Evolutionary conservation across 1,140 invertebrate genomes (phyloP), one percentile per base, ranked within the genome.

Genomic region (Artemia franciscana): DNA sequence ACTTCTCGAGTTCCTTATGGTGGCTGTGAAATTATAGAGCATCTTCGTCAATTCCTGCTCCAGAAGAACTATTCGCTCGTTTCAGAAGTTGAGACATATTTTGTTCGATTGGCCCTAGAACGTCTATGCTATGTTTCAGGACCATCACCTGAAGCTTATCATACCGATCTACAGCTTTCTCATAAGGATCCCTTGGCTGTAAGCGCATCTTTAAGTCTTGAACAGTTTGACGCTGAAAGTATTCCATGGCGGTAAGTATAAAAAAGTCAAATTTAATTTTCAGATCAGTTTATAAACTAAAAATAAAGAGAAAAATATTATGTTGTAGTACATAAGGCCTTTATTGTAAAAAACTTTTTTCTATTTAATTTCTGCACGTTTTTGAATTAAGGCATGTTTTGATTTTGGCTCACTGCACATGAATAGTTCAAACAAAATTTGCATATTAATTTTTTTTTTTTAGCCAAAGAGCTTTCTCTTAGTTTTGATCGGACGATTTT

Each of bases 1-100:
- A 72, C 76, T 0, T 72, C 74, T 21, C 69, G 74, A 23, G 72
- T 77, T 26, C 75, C 78, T 12, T 79, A 78, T 69, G 79, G 79
- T 57, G 78, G 77, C 3, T 70, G 71, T 60, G 74, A 77, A 66
- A 73, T 81, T 26, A 67, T 72, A 26, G 77, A 80, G 58, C 74
- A 76, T 56, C 67, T 80, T 25, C 67, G 68, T 15, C 72, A 72
- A 63, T 70, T 70, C 61, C 65, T 73, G 39, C 66, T 68, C 56
- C 67, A 71, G 64, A 69, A 70, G 58, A 66, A 70, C 60, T 66
- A 68, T 30, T 69, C 67, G 2, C 64, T 69, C 18, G 65, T 70
- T 24, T 69, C 69, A 24, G 69, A 69, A 28, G 67, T 69, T 4
- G 68, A 70, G 51, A 62, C 67, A 57, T 70, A 67, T 57, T 59